Evolutionary conservation across 1,140 invertebrate genomes (phyloP).

Genomic region (Papilio dardanus): DNA sequence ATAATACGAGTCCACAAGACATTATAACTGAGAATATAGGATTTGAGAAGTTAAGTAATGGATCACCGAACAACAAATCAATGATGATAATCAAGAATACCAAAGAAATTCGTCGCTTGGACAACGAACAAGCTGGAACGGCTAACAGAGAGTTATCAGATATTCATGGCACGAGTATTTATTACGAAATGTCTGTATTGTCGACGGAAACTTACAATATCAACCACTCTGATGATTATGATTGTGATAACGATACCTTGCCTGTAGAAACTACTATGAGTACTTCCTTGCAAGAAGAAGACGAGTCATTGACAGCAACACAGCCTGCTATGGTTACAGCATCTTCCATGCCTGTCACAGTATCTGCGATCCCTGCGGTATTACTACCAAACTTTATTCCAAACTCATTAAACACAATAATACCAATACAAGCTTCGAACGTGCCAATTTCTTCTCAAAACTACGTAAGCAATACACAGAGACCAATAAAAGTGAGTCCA

Average conservation of each 20-base stretch:
- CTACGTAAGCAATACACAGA: constrained; percentile 56
- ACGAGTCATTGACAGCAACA: constrained; percentile 55
- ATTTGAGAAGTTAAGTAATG: constrained; percentile 61
- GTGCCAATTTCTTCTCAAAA: constrained; percentile 64
- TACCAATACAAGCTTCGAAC: constrained; percentile 35
- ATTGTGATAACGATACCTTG: constrained; percentile 70
- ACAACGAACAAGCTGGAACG: constrained; percentile 70
- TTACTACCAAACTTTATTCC: constrained; percentile 35
- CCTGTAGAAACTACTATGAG: constrained; percentile 53
- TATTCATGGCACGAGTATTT: constrained; percentile 78
- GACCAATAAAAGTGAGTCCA: constrained; percentile 51
- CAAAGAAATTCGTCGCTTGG: constrained; percentile 73
- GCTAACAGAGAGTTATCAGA: constrained; percentile 70
- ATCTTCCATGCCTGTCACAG: constrained; percentile 45
- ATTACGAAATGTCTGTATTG: constrained; percentile 77
- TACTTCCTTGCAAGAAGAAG: constrained; percentile 62
- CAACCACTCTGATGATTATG: constrained; percentile 65
- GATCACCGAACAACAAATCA: constrained; percentile 69
- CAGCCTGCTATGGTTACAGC: constrained; percentile 43
- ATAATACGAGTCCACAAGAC: constrained; percentile 61
- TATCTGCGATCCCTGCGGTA: constrained; percentile 44
- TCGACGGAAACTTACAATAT: constrained; percentile 78
- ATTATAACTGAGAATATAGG: constrained; percentile 63
- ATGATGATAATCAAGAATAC: constrained; percentile 75
- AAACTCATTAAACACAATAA: constrained; percentile 37